Base-by-base conservation (phyloP, 2,797 vertebrate genomes). In the Girardinus metallicus region DNA sequence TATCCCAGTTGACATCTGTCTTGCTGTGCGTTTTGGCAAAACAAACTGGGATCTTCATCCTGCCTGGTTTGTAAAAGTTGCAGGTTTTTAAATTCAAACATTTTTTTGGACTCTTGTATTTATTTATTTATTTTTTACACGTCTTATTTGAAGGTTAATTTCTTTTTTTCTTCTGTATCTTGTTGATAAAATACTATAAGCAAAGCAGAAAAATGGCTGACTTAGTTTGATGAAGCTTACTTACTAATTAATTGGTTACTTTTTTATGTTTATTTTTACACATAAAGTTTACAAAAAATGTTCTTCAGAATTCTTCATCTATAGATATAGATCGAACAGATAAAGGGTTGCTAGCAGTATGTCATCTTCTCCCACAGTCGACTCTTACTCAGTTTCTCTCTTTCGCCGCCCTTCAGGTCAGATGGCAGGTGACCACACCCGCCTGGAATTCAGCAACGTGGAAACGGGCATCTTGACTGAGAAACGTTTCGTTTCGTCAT, bases 401-500 rank as follows among this genome's bases (percentile, higher is more conserved):
- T 23, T 76, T 55, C 79, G 43, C 29, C 26, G 49, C 62, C 31
- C 60, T 10, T 57, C 85, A 99, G 98, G 98, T 88, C 96, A 97
- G 0, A 99, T 99, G 98, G 97, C 96, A 16, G 98, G 98, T 0
- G 98, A 99, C 87, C 98, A 99, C 80, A 99, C 98, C 18, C 98
- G 98, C 11, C 89, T 99, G 82, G 98, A 99, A 93, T 99, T 99
- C 94, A 98, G 97, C 95, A 99, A 99, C 49, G 96, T 99, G 0
- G 98, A 99, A 94, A 99, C 98, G 0, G 98, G 98, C 23, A 98
- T 98, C 91, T 96, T 99, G 95, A 99, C 98, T 0, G 98, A 99
- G 94, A 97, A 97, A 4, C 97, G 98, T 0, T 99, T 98, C 79
- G 96, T 97, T 85, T 97, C 98, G 0, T 95, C 97, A 0, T 95